Evolutionary conservation across 2,113 vertebrate species (phyloP), one percentile per base, ranked within the genome.

Genomic region (Gracilinanus agilis): DNA sequence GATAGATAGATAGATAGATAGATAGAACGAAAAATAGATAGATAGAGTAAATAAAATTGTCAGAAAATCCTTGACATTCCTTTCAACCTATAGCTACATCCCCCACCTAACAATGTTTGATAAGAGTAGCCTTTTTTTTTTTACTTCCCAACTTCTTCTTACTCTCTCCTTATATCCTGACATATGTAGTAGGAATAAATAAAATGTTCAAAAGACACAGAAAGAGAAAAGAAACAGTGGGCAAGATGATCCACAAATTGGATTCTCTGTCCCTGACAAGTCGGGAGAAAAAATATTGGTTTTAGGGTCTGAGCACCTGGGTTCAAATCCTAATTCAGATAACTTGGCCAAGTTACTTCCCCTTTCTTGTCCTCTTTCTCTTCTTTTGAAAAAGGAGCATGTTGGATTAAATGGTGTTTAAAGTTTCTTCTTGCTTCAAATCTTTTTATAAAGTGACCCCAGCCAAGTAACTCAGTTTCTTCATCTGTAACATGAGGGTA

Each of bases 81-180:
- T 91, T 88, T 67, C 92, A 90, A 94, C 93, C 55, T 90, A 56
- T 67, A 90, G 88, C 75, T 91, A 34, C 55, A 25, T 95, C 90
- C 93, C 89, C 91, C 54, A 90, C 21, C 34, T 83, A 90, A 16
- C 90, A 89, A 16, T 16, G 90, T 94, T 88, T 90, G 23, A 83
- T 83, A 56, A 92, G 92, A 94, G 91, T 89, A 92, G 34, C 92
- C 44, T 67, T 53, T 89, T 95, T 55, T 49, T 91, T 90, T 55
- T 90, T 89, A 83, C 54, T 90, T 83, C 7, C 23, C 54, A 3
- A 55, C 3, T n/a, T 93, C 0, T 29, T 29, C 75, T 23, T 44
- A 25, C 27, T 1, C n/a, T 24, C 91, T 91, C 83, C 12, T 3
- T 13, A 54, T n/a, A 58, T 90, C 61, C 75, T 8, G 56, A 25